Evolutionary conservation across 2,888 invertebrate species (phyloP).

Genomic region (Pollenia griseotomentosa): DNA sequence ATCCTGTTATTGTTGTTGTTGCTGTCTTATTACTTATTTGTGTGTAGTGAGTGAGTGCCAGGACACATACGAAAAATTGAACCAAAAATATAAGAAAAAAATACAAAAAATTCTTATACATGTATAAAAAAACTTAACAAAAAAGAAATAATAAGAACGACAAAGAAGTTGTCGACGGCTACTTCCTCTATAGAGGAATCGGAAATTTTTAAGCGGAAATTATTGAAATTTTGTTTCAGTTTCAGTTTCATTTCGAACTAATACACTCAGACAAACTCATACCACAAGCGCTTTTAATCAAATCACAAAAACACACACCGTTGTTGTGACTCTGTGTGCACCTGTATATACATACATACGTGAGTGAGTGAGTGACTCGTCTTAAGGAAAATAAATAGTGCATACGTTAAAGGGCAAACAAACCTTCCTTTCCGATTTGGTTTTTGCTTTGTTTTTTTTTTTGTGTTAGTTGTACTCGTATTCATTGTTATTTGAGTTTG

Average conservation of each 20-base stretch:
- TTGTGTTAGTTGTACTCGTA: background rate
- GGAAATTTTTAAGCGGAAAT: conserved; percentile 80
- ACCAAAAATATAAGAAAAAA: conserved; percentile 14
- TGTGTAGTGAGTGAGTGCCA: conserved; percentile 37
- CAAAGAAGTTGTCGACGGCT: conserved; percentile 71
- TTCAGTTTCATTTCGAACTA: conserved; percentile 75
- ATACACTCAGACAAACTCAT: conserved; percentile 28
- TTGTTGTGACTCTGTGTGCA: conserved; percentile 23
- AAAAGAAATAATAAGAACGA: conserved; percentile 50
- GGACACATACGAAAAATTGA: conserved; percentile 58
- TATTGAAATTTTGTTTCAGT: conserved; percentile 81
- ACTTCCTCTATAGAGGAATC: conserved; percentile 70
- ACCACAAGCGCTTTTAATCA: conserved; percentile 9
- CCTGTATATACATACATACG: conserved; percentile 33
- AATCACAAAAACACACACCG: conserved; percentile 11
- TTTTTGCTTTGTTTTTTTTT: conserved; percentile 8
- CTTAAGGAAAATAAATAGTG: conserved; percentile 70
- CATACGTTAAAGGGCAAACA: conserved; percentile 71
- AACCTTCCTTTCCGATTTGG: conserved; percentile 55
- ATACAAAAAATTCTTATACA: background rate
- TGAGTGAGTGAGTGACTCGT: conserved; percentile 64
- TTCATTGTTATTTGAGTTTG: conserved; percentile 28
- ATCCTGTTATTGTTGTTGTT: conserved; percentile 11
- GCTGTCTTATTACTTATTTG: conserved; percentile 57
- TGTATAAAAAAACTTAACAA: conserved; percentile 37